Evolutionary conservation across 2,888 invertebrate genomes (phyloP), one percentile per base, ranked within the genome.

Genomic region (Tetragonisca angustula): DNA sequence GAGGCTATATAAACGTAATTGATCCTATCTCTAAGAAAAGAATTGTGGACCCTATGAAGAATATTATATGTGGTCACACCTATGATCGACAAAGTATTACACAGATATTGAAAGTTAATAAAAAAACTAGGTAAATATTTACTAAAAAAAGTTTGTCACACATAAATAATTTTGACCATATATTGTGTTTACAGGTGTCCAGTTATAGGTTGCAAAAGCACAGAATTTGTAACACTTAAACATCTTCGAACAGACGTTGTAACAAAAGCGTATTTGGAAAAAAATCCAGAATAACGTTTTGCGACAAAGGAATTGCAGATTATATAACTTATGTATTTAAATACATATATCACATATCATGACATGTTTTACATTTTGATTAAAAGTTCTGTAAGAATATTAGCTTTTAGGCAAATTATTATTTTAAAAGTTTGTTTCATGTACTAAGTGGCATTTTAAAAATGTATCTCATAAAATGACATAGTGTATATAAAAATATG

Each of bases 1-100:
- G 90, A 19, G 88, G 80, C 3, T 81, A 87, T 1, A 72, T 94
- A 24, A 94, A 91, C 78, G 81, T 92, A 6, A 92, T 94, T 21
- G 94, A 94, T 89, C 94, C 94, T 50, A 93, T 94, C 65, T 90
- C 93, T 3, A 94, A 94, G 64, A 91, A 80, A 27, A 87, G 92
- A 78, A 94, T 94, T 89, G 87, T 85, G 4, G 88, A 94, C 79
- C 94, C 94, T 32, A 91, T 94, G 32, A 93, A 88, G 85, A 94
- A 94, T 83, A 86, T 67, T 24, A 74, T 79, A 32, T 94, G 94
- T 77, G 93, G 92, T 27, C 94, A 94, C 54, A 87, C 93, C 15
- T 94, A 94, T 77, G 94, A 94, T 74, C 87, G 86, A 52, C 87
- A 86, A 15, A 93, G 90, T 72, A 89, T 94, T 13, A 84, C 59